These are phyloP conservation scores for Chiloscyllium punctatum DNA, from an alignment of 2,797 vertebrate species.

Conservation along the genomic window DNA sequence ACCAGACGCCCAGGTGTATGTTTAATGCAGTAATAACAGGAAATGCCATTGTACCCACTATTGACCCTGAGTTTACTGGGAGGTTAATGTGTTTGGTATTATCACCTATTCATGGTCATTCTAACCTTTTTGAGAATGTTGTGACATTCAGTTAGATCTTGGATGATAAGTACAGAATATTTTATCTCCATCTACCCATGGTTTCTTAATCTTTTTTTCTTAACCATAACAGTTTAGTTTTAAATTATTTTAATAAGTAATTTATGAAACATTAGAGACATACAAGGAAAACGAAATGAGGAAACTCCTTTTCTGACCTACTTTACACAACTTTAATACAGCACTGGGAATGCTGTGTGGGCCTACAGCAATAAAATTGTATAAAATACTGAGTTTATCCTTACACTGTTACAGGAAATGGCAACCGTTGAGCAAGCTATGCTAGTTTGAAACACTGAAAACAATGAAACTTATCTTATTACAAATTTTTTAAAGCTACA, in stretches of 20 bases:
- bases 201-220: too few species aligned
- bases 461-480: slow-evolving; percentile 30
- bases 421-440: not conserved
- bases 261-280: slow-evolving; percentile 32
- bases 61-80: too few species aligned
- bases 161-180: too few species aligned
- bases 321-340: slow-evolving; percentile 32
- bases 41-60: too few species aligned
- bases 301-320: slow-evolving; percentile 32
- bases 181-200: too few species aligned
- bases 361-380: slow-evolving; percentile 35
- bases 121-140: too few species aligned
- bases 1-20: not conserved
- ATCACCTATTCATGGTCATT: too few species aligned
- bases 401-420: slow-evolving; percentile 33
- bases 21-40: not conserved
- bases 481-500: slow-evolving; percentile 31
- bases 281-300: slow-evolving; percentile 30
- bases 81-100: too few species aligned
- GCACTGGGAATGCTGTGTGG: slow-evolving; percentile 26
- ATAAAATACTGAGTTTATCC: slow-evolving; percentile 33
- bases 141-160: too few species aligned
- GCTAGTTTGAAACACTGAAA: slow-evolving; percentile 31
- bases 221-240: slow-evolving; percentile 1
- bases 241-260: slow-evolving; percentile 36